Conservation (phyloP, 1,140 invertebrate genomes). For the Drosophila baimaii region DNA sequence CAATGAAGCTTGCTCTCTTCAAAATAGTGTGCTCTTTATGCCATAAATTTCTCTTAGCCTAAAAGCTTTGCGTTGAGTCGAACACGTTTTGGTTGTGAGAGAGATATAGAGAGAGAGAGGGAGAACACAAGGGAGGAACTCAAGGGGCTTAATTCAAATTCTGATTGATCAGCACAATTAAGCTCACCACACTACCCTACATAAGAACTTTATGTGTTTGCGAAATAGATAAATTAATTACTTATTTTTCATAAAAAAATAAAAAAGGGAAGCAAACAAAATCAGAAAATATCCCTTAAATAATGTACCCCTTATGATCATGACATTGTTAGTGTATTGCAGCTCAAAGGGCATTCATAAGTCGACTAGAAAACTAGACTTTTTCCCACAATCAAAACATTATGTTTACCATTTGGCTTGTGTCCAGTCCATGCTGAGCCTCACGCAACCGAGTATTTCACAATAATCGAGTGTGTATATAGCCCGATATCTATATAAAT, state of each 20-base stretch:
- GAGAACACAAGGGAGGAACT: neutral
- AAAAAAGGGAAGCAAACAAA: too few relatives aligned
- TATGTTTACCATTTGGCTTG: conserved; percentile 20
- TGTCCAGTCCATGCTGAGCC: conserved; percentile 9
- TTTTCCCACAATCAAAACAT: neutral
- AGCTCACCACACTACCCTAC: neutral
- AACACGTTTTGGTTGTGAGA: conserved; percentile 5
- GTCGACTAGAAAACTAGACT: too few relatives aligned
- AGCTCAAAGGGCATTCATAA: neutral
- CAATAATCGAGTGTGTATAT: conserved; percentile 18
- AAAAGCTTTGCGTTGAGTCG: conserved; percentile 1
- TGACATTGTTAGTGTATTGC: neutral
- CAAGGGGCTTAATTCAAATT: conserved; percentile 7
- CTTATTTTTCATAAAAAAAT: too few relatives aligned
- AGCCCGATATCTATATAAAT: conserved; percentile 19
- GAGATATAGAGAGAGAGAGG: neutral
- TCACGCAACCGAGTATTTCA: conserved; percentile 33
- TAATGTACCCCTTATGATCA: too few relatives aligned
- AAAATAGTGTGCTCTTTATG: too few relatives aligned
- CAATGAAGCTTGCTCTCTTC: neutral
- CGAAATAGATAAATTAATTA: neutral
- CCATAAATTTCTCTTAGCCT: neutral
- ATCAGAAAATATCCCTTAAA: too few relatives aligned
- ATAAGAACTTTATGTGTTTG: accelerated
- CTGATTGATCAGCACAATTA: conserved; percentile 21